Evolutionary conservation across 2,888 invertebrate genomes (phyloP), one percentile per base, ranked within the genome.

Genomic region (Andrena dorsata): DNA sequence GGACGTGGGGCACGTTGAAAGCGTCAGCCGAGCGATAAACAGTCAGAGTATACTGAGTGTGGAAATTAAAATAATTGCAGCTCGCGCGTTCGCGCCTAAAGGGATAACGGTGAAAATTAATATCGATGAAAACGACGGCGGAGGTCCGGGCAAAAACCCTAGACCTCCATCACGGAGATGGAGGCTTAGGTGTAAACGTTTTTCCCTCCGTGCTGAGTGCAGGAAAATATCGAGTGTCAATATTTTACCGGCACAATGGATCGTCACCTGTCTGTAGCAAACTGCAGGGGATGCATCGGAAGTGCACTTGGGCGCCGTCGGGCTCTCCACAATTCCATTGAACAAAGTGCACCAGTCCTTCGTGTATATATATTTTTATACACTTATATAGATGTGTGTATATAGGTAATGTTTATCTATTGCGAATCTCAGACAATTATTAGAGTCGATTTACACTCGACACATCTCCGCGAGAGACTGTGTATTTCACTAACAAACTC

Each of bases 231-330:
- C 87, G 90, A 91, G 89, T 89, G 90, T 92, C 92, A 90, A 92
- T 92, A 92, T 92, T 91, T 92, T 89, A 92, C 87, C 84, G 83
- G 83, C 82, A 91, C 90, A 91, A 91, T 90, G 85, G 89, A 90
- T 90, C 83, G 80, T 83, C 83, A 84, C 77, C 84, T 87, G 87
- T 84, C 85, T 75, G 77, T 76, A 81, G 78, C 84, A 84, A 87
- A 86, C 85, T 82, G 78, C 73, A 58, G 70, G 64, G 85, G 87
- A 87, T 87, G 85, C 89, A 86, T 88, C 88, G 88, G 84, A 89
- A 90, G 90, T 90, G 87, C 91, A 88, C 90, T 90, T 80, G 86
- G 84, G 77, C 79, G 80, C 56, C 83, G 73, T 68, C 69, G 70
- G 75, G 72, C 87, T 85, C 85, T 86, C 83, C 86, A 86, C 87